phyloP scores from a whole-genome alignment of 2,113 vertebrate genomes.

The Sebastes schlegelii region DNA sequence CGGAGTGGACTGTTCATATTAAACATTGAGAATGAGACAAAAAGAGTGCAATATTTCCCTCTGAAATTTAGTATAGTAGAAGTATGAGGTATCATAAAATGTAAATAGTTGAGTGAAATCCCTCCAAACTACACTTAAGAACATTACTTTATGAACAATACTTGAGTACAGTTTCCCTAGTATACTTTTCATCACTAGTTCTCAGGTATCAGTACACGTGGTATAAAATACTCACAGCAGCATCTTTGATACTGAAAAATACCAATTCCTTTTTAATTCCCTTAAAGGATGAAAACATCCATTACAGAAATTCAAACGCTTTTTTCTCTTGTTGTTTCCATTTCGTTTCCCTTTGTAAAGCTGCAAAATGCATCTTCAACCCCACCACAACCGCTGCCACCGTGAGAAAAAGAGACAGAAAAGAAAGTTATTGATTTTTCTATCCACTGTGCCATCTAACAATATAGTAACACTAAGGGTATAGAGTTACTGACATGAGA shows the following conservation, averaged over 20 bases:
- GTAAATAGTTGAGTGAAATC: neutral
- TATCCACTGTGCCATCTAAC: conserved; percentile 33
- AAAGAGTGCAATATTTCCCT: neutral
- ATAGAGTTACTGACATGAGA: conserved; percentile 21
- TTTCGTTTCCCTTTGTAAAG: neutral
- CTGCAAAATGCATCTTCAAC: neutral
- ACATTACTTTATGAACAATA: neutral
- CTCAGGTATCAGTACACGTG: neutral
- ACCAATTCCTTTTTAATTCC: neutral
- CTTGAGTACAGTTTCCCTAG: neutral
- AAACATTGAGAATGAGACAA: neutral
- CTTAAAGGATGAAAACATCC: neutral
- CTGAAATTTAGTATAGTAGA: neutral
- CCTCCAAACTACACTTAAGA: neutral
- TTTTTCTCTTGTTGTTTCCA: neutral
- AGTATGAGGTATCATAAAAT: neutral
- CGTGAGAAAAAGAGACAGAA: neutral
- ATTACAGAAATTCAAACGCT: neutral
- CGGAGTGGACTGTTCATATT: neutral
- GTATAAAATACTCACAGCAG: neutral
- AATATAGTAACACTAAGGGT: conserved; percentile 12
- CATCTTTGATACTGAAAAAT: neutral
- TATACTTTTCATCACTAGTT: neutral
- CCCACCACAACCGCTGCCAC: neutral
- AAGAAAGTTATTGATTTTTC: conserved; percentile 47